Evolutionary conservation across 2,113 vertebrate genomes (phyloP), one percentile per base, ranked within the genome.

Genomic region (Mystacornis crossleyi): DNA sequence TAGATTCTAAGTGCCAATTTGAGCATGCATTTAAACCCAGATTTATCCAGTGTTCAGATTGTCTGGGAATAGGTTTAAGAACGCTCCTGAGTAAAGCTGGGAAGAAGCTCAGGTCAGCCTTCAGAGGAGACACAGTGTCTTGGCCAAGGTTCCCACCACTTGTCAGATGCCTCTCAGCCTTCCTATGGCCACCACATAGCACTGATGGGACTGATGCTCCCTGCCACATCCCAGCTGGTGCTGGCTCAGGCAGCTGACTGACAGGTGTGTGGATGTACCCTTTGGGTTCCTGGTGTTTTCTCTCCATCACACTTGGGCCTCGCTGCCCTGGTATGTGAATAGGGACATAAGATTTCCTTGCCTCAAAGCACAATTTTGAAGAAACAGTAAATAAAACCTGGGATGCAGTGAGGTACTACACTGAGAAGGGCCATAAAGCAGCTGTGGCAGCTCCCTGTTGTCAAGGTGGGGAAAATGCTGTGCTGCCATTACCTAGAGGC

Each of bases 121-220:
- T 81, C 62, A 42, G 40, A 77, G 45, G 7, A 69, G n/a, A 26
- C 6, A 50, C 6, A 0, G 28, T 62, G 19, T 34, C 18, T 58
- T 74, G 29, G 38, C 29, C 48, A 64, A 51, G 29, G 57, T 55
- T 74, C 14, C 19, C 34, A 47, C 5, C 5, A 12, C 45, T 48
- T 62, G 15, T 42, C 29, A 36, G 47, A 17, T 1, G 11, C 48
- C 14, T 43, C 24, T 28, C 47, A 48, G 34, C 42, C 25, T 69
- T 23, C 18, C 42, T 11, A 0, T 7, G 48, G 55, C 5, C 31
- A 9, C 8, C 71, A 8, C 9, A 14, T 0, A 2, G 42, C 38
- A 18, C 21, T 48, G 81, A 13, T 60, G 40, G 24, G 43, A 8
- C 33, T 20, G 66, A 12, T 79, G 43, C 5, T 67, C 3, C 55